phyloP scores from a whole-genome alignment of 2,888 invertebrate genomes.

The Eupeodes latifasciatus region DNA sequence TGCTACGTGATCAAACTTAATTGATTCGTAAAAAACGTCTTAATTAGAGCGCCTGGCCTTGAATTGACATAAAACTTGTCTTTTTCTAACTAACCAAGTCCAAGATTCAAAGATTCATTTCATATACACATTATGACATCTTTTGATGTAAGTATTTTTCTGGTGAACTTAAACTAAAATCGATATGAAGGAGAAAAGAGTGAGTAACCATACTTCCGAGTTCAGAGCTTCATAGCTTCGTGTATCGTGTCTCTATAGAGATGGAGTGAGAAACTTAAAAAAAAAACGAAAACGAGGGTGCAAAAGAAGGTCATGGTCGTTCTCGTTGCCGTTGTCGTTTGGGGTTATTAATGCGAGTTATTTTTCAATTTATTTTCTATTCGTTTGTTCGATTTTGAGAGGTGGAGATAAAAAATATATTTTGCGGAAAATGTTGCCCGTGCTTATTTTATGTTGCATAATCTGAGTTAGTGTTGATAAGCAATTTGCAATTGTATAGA shows the following conservation, averaged over 20 bases:
- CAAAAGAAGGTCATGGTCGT: constrained; percentile 63
- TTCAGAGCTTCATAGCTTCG: constrained; percentile 1
- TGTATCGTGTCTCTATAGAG: constrained; percentile 8
- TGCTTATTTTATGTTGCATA: constrained; percentile 30
- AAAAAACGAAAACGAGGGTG: neutral
- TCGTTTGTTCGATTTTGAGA: neutral
- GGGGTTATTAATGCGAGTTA: constrained; percentile 28
- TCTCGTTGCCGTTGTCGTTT: neutral
- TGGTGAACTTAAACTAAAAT: constrained; percentile 29
- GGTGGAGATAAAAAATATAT: neutral
- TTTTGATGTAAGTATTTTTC: constrained; percentile 66
- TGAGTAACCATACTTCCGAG: neutral
- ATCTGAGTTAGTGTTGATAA: constrained; percentile 4
- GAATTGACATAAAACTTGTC: neutral
- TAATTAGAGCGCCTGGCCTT: neutral
- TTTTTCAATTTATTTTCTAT: neutral
- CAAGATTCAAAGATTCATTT: neutral
- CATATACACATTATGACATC: constrained; percentile 34
- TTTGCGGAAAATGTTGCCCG: neutral
- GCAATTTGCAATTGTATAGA: neutral
- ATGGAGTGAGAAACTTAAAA: constrained; percentile 12
- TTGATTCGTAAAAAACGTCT: neutral
- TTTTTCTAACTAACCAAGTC: neutral
- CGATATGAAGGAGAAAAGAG: constrained; percentile 36
- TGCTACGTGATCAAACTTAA: constrained; percentile 2